Evolutionary conservation across 2,888 invertebrate species (phyloP).

Genomic region (Oasisia sp.): DNA sequence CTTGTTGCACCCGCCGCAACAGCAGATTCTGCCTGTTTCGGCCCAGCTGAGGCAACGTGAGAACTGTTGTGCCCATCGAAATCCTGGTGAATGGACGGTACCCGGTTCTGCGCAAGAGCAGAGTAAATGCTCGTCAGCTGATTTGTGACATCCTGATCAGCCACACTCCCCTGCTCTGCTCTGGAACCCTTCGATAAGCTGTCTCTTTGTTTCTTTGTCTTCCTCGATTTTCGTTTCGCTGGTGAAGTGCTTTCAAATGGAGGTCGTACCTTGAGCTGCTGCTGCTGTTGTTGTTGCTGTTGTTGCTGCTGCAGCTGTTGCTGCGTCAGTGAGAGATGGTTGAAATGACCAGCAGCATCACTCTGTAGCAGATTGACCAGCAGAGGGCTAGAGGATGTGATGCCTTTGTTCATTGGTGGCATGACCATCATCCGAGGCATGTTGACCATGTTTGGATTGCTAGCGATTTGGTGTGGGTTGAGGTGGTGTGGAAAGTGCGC

Average conservation of each 20-base stretch:
- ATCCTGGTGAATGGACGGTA: conserved; percentile 17
- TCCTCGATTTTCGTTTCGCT: conserved; percentile 33
- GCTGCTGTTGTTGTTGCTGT: not conserved
- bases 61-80: conserved; percentile 3
- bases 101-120: conserved; percentile 22
- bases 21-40: not conserved
- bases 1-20: not conserved
- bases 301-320: conserved; percentile 20
- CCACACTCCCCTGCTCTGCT: not conserved
- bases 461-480: conserved; percentile 24
- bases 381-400: conserved; percentile 80
- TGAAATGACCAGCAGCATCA: conserved; percentile 67
- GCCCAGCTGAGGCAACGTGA: not conserved
- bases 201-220: conserved; percentile 30
- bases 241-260: conserved; percentile 34
- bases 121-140: conserved; percentile 26
- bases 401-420: conserved; percentile 42
- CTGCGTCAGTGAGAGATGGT: not conserved
- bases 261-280: conserved; percentile 30
- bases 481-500: conserved; percentile 30
- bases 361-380: conserved; percentile 92
- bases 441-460: conserved; percentile 45
- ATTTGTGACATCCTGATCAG: conserved; percentile 25
- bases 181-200: conserved; percentile 14
- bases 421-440: conserved; percentile 44